A percentile compares a stretch with the other conserved stretches of the same genome.
Evolutionary conservation across 2,888 invertebrate species (phyloP).

Genomic region (Sylvicola fuscatus): DNA sequence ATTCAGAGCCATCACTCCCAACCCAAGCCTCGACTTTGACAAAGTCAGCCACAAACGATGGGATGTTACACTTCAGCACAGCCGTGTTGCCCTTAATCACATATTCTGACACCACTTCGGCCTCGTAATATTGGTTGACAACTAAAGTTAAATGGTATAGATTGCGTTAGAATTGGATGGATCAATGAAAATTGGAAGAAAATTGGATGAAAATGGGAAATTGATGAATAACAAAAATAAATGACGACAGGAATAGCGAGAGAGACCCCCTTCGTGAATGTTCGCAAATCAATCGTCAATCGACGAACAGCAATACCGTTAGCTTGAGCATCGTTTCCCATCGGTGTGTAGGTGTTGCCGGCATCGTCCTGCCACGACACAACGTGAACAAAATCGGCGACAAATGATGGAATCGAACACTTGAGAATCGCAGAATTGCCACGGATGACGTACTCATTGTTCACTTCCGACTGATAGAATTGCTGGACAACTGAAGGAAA

Average conservation of each 20-base stretch:
- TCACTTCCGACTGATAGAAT: conserved; percentile 48
- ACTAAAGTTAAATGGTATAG: conserved; percentile 30
- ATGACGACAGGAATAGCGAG: too few species aligned
- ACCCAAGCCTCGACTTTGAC: conserved; percentile 74
- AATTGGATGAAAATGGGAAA: not conserved
- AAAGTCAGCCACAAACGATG: conserved; percentile 79
- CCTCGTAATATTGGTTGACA: conserved; percentile 74
- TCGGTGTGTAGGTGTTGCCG: conserved; percentile 19
- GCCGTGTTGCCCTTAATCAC: conserved; percentile 76
- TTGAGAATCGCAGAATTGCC: conserved; percentile 52
- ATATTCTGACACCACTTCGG: conserved; percentile 75
- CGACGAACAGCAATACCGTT: too few species aligned
- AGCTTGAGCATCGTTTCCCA: conserved; percentile 21
- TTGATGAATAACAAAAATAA: too few species aligned
- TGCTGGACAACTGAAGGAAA: conserved; percentile 39
- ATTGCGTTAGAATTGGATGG: too few species aligned
- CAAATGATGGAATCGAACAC: conserved; percentile 55
- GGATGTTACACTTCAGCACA: conserved; percentile 73
- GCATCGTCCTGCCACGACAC: conserved; percentile 47
- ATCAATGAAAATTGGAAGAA: not conserved
- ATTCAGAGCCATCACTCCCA: conserved; percentile 43
- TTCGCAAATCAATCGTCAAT: too few species aligned
- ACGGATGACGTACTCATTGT: conserved; percentile 52
- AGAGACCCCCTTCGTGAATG: too few species aligned
- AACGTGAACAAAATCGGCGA: conserved; percentile 49